A percentile compares a stretch with the other conserved stretches of the same genome.
Conservation (phyloP, 2,888 invertebrate genomes). For the Pseudanteris insignis region DNA sequence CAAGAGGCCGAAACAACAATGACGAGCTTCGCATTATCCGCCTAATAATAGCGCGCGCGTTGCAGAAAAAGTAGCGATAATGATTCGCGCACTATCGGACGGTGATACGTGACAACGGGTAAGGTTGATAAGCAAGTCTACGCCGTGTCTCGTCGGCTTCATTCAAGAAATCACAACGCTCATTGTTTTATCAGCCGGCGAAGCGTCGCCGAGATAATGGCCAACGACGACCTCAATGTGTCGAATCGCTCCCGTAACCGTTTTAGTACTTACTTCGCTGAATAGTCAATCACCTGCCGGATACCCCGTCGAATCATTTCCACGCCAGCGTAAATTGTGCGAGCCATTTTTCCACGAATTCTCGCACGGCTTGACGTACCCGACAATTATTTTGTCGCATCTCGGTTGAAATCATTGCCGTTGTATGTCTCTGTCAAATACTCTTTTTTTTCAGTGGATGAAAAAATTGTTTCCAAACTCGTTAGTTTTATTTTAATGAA, state of each 20-base stretch:
- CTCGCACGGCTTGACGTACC: not conserved
- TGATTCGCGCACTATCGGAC: no score
- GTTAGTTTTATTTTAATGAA: no score
- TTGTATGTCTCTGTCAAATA: no score
- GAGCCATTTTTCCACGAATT: constrained; percentile 11
- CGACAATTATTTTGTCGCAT: not conserved
- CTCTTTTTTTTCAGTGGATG: no score
- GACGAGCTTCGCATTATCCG: no score
- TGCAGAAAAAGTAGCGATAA: no score
- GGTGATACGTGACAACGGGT: constrained; percentile 24
- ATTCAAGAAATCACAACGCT: constrained; percentile 9
- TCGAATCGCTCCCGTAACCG: constrained; percentile 31
- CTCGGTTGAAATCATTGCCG: no score
- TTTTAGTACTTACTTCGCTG: constrained; percentile 29
- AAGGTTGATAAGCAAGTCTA: constrained; percentile 23
- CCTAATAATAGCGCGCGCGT: constrained; percentile 12
- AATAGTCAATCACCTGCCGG: constrained; percentile 41
- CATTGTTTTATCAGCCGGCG: constrained; percentile 18
- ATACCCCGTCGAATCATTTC: constrained; percentile 26
- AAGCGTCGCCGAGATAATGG: constrained; percentile 32
- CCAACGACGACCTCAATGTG: constrained; percentile 37
- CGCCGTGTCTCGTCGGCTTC: constrained; percentile 29
- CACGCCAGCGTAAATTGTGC: constrained; percentile 21
- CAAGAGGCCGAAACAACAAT: no score
- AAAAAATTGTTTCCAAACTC: no score